A percentile compares a stretch with the other conserved stretches of the same genome.
Conservation (phyloP, 2,888 invertebrate species). For the Ectobius pallidus region DNA sequence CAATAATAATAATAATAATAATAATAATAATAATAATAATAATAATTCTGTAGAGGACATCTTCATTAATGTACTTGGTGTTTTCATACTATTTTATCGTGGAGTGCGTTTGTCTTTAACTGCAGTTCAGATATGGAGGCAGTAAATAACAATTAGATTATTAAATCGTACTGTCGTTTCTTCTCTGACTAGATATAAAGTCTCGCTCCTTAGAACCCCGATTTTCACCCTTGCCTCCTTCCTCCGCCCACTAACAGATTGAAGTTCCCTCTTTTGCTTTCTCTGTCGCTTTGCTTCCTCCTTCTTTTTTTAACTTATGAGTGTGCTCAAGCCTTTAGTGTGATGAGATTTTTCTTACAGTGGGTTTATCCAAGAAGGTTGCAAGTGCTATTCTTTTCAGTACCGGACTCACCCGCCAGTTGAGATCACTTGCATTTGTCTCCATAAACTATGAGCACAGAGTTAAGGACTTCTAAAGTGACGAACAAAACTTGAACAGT, state of each 20-base stretch:
- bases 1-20: too few species aligned
- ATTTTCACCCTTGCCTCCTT: not conserved
- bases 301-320: slow-evolving; percentile 18
- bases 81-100: too few species aligned
- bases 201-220: not conserved
- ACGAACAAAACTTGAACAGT: too few species aligned
- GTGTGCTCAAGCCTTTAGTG: slow-evolving; percentile 22
- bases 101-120: too few species aligned
- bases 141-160: slow-evolving; percentile 21
- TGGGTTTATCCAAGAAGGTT: slow-evolving; percentile 8
- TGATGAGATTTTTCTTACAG: slow-evolving; percentile 22
- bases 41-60: too few species aligned
- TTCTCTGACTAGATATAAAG: not conserved
- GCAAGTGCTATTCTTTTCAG: slow-evolving; percentile 8
- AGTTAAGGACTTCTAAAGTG: too few species aligned
- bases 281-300: too few species aligned
- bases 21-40: too few species aligned
- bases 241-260: slow-evolving; percentile 10
- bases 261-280: not conserved
- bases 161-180: not conserved
- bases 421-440: too few species aligned
- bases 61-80: too few species aligned
- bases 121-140: not conserved
- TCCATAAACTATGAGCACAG: too few species aligned
- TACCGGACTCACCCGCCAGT: too few species aligned